These are phyloP conservation scores for Pelodytes ibericus DNA, from an alignment of 2,797 vertebrate genomes.

Conservation along the genomic window DNA sequence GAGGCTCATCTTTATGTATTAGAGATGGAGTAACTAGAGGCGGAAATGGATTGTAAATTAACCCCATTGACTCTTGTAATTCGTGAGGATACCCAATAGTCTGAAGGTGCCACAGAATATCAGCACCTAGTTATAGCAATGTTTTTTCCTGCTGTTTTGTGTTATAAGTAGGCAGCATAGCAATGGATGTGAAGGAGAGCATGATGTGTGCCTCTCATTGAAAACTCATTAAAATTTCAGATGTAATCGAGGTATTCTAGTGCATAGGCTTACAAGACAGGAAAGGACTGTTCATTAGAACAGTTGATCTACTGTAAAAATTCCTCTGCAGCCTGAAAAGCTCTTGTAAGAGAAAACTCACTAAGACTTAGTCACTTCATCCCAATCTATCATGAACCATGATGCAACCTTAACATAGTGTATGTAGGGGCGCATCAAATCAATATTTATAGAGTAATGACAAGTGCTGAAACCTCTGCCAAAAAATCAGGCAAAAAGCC, in stretches of 20 bases:
- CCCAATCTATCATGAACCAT: too few relatives aligned
- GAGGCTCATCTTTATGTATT: conserved; percentile 35
- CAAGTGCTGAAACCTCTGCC: too few relatives aligned
- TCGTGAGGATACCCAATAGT: background rate
- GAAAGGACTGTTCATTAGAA: conserved; percentile 1
- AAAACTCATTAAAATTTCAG: conserved; percentile 1
- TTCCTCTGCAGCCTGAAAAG: background rate
- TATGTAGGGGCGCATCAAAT: too few relatives aligned
- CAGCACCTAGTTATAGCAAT: background rate
- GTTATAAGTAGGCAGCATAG: conserved; percentile 5
- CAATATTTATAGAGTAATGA: too few relatives aligned
- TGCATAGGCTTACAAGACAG: background rate
- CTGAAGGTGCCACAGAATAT: background rate
- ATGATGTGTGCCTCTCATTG: conserved; percentile 7
- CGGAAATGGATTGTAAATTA: conserved; percentile 7
- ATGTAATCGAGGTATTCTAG: conserved; percentile 11
- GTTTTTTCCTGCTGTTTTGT: background rate
- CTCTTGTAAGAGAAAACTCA: too few relatives aligned
- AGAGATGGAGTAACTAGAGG: conserved; percentile 8
- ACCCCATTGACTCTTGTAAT: conserved; percentile 1
- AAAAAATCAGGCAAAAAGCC: too few relatives aligned
- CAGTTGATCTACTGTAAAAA: background rate
- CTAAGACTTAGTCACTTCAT: too few relatives aligned
- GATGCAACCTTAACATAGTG: too few relatives aligned
- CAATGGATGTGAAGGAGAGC: background rate